A percentile compares a stretch with the other conserved stretches of the same genome.
Evolutionary conservation across 2,888 invertebrate species (phyloP).

Genomic region (Hoplodrina ambigua): DNA sequence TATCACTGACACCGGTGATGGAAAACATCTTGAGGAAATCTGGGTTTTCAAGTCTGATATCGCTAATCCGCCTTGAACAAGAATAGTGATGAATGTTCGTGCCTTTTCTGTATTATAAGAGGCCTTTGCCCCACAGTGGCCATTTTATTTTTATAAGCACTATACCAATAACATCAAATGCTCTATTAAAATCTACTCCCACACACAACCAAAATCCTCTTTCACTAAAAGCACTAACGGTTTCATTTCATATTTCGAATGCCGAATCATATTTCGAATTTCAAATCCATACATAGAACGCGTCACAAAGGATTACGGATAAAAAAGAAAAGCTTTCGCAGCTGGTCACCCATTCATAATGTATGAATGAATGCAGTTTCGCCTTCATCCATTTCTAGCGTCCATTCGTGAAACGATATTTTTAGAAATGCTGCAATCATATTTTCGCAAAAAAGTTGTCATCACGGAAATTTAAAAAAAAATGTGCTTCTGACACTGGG

Average conservation of each 20-base stretch:
- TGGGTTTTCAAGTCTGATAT: too few relatives aligned
- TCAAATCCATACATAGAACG: not conserved
- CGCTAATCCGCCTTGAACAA: too few relatives aligned
- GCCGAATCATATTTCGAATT: slow-evolving; percentile 13
- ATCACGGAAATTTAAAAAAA: too few relatives aligned
- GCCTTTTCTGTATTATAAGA: too few relatives aligned
- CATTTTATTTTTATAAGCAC: too few relatives aligned
- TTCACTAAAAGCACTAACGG: not conserved
- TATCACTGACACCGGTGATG: too few relatives aligned
- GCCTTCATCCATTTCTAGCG: slow-evolving; percentile 15
- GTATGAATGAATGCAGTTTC: slow-evolving; percentile 33
- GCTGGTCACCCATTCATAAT: slow-evolving; percentile 11
- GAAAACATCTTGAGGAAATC: too few relatives aligned
- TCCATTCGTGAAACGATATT: not conserved
- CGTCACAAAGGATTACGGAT: slow-evolving; percentile 13
- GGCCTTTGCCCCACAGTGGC: too few relatives aligned
- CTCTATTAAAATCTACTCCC: not conserved
- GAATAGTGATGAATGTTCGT: too few relatives aligned
- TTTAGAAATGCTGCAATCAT: not conserved
- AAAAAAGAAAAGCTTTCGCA: slow-evolving; percentile 7
- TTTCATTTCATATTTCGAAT: slow-evolving; percentile 10
- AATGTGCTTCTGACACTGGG: too few relatives aligned
- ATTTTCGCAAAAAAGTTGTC: not conserved
- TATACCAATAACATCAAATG: not conserved
- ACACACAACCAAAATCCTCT: not conserved